Percentiles rank a stretch among this genome's conserved stretches.
Conservation (phyloP, 1,140 invertebrate genomes). For the Aphaenogaster ashmeadi region DNA sequence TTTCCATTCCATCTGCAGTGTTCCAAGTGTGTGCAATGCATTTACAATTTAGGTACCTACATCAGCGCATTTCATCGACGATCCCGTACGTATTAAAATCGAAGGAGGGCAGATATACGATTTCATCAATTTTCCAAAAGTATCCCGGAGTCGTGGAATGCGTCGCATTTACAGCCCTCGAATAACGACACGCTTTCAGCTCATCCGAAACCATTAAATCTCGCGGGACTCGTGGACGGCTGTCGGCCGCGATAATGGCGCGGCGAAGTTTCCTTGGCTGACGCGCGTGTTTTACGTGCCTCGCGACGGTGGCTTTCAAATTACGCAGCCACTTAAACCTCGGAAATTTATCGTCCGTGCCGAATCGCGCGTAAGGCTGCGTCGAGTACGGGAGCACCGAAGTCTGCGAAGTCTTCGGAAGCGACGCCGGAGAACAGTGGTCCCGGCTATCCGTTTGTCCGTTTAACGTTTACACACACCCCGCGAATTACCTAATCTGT, state of each 20-base stretch:
- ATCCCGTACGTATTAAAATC: conserved; percentile 17
- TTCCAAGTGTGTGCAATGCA: conserved; percentile 35
- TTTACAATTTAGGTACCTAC: conserved; percentile 29
- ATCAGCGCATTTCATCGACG: background rate
- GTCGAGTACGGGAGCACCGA: background rate
- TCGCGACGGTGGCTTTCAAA: conserved; percentile 60
- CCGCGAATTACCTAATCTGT: conserved; percentile 78
- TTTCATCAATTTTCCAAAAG: conserved; percentile 37
- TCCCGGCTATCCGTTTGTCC: conserved; percentile 59
- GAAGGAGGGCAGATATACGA: conserved; percentile 2
- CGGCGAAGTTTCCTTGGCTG: conserved; percentile 21
- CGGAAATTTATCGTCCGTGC: conserved; percentile 68
- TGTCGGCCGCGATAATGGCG: conserved; percentile 20
- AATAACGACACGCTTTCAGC: conserved; percentile 20
- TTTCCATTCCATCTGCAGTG: conserved; percentile 12
- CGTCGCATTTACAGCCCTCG: background rate
- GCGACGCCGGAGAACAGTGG: background rate
- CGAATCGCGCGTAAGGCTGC: conserved; percentile 57
- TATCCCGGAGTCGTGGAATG: background rate
- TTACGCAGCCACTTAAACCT: conserved; percentile 73
- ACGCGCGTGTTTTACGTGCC: conserved; percentile 55
- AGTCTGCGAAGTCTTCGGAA: background rate
- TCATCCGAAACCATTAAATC: conserved; percentile 20
- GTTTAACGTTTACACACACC: conserved; percentile 67
- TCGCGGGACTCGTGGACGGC: background rate